Evolutionary conservation across 2,888 invertebrate species (phyloP), one percentile per base, ranked within the genome.

Genomic region (Lepidonotus clava): DNA sequence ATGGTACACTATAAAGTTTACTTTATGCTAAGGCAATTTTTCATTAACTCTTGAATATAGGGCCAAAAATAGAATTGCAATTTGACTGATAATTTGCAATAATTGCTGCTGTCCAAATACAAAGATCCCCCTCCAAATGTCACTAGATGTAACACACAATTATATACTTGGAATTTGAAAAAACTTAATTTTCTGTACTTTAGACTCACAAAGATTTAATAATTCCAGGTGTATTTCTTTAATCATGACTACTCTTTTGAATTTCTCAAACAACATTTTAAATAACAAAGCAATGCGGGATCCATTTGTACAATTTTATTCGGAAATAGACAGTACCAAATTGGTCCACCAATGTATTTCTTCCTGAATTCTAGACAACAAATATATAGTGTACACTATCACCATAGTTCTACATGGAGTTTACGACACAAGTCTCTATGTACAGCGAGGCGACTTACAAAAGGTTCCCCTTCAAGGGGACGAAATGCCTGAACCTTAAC

Each of bases 361-460:
- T 80, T 80, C 80, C 41, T 80, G 80, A 46, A 80, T 41, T 80
- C 80, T 80, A 80, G 80, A 80, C 80, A 80, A 80, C 80, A 51
- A 80, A 80, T 80, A 80, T 80, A 46, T 80, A 80, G 80, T 80
- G 80, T 80, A 80, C 80, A 80, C 80, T 80, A 41, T 80, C 80
- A 80, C 80, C 80, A 80, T 80, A 28, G 46, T 24, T 80, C 80
- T 80, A 80, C 80, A 41, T 11, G 41, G 24, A 24, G 32, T 32
- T 46, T 80, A 80, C 80, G 46, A 80, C 46, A 80, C 34, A 28
- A 46, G 28, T 21, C 11, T 80, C 51, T 80, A 80, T 80, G 0
- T 80, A 80, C 80, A 80, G 46, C 80, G 51, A 80, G 41, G 80
- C 80, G 14, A 32, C 34, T 46, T 28, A 71, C 71, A 71, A 41